Base-by-base conservation (phyloP, 2,888 invertebrate species). In the Deroplatys truncata region DNA sequence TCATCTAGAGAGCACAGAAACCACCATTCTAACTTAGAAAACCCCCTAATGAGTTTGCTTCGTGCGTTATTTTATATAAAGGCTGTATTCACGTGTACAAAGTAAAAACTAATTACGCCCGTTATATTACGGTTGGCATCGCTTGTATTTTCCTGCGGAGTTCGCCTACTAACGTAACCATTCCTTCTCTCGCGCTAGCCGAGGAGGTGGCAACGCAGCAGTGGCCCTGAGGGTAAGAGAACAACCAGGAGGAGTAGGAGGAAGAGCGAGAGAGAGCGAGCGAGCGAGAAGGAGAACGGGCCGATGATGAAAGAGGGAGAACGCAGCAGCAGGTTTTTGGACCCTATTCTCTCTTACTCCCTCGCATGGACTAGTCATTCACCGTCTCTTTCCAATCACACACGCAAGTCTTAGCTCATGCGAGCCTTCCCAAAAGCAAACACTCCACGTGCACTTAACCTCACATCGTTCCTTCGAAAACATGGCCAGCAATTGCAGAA, bases 161-260 rank as follows among this genome's bases (percentile, higher is more conserved):
- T 72, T 72, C 56, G 56, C 56, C 56, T 72, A 56, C 56, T 56
- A 72, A 72, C 56, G 56, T 72, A 31, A 31, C 28, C 31, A 84
- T 84, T 31, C 28, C n/a, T 28, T 84, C 29, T 84, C n/a, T 31
- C 31, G 84, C 16, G 28, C 29, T 31, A 84, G n/a, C 15, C 28
- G 84, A 84, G 25, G 83, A 87, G n/a, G 28, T 87, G 87, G 87
- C 87, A 87, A 87, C 87, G 35, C 31, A 16, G 83, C 43, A 25
- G 35, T 87, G 87, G 87, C 87, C 87, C 87, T 87, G 87, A 87
- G 87, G 83, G 87, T 87, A 56, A 31, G 49, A 85, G 84, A 84
- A 28, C 20, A 28, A 84, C 20, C 3, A 84, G 28, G 29, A 84
- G 28, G 29, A 28, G 25, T 16, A 84, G 28, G 84, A 84, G 25